Percentiles rank a stretch among this genome's conserved stretches.
These are phyloP conservation scores for Dreissena rostriformis DNA, from an alignment of 1,140 invertebrate species.

Conservation along the genomic window DNA sequence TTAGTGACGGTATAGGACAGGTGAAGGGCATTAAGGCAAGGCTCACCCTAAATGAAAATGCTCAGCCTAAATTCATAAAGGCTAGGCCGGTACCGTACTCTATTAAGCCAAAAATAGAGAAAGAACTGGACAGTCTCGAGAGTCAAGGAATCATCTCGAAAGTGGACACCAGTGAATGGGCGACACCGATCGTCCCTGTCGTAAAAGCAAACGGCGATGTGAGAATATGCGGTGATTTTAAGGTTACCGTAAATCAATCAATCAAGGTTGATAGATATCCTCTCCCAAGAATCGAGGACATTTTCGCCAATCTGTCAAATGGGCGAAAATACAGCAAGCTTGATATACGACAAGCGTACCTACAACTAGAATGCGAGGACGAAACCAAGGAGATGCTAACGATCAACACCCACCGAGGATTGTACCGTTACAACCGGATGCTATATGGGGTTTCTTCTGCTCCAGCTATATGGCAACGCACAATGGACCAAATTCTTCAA, in stretches of 20 bases:
- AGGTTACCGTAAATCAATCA: constrained; percentile 76
- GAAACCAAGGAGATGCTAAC: constrained; percentile 60
- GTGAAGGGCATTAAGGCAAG: constrained; percentile 46
- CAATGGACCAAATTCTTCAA: constrained; percentile 79
- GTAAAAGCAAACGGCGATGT: constrained; percentile 44
- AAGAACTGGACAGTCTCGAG: constrained; percentile 77
- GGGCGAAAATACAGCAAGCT: constrained; percentile 71
- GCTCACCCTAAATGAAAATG: constrained; percentile 35
- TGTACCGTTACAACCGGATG: constrained; percentile 37
- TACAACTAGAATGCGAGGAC: constrained; percentile 65
- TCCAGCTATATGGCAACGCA: constrained; percentile 82
- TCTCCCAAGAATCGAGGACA: constrained; percentile 70
- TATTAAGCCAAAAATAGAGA: constrained; percentile 74
- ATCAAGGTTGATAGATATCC: constrained; percentile 67
- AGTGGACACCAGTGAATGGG: constrained; percentile 73
- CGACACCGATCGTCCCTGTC: constrained; percentile 54
- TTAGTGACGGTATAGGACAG: constrained; percentile 10
- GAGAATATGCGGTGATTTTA: constrained; percentile 67
- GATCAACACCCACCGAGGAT: constrained; percentile 69
- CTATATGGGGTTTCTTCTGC: constrained; percentile 76
- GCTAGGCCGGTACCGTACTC: constrained; percentile 78
- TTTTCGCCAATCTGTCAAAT: constrained; percentile 67
- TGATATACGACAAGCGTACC: constrained; percentile 68
- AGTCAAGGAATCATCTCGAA: constrained; percentile 75
- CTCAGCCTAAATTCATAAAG: constrained; percentile 57